Conservation (phyloP, 2,797 vertebrate genomes). For the Silurus lanzhouensis region DNA sequence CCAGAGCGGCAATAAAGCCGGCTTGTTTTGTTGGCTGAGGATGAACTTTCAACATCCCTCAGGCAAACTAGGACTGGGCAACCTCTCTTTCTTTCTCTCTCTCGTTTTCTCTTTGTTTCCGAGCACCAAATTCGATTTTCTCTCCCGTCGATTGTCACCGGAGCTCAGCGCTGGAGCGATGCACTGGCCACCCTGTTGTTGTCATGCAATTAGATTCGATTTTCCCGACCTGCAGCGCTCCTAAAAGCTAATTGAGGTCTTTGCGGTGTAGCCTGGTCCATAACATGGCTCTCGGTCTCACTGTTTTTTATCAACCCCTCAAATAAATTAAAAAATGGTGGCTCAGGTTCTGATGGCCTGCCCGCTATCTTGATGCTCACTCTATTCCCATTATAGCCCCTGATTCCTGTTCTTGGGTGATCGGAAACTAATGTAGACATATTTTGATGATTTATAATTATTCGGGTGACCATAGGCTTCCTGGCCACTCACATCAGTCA, state of each 20-base stretch:
- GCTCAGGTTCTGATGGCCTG: not conserved
- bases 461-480: too few relatives aligned
- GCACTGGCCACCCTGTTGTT: conserved; percentile 36
- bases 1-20: not conserved
- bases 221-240: conserved; percentile 59
- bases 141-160: conserved; percentile 45
- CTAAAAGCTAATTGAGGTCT: conserved; percentile 65
- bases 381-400: too few relatives aligned
- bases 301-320: too few relatives aligned
- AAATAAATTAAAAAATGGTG: not conserved
- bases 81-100: not conserved
- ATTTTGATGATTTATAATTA: too few relatives aligned
- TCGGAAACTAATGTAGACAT: too few relatives aligned
- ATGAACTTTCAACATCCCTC: not conserved
- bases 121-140: conserved; percentile 54
- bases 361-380: too few relatives aligned
- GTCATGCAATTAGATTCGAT: conserved; percentile 68
- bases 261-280: conserved; percentile 57
- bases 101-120: conserved; percentile 11
- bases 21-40: not conserved
- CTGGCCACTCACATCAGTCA: too few relatives aligned
- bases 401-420: too few relatives aligned
- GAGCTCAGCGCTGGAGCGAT: conserved; percentile 35
- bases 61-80: not conserved
- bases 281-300: conserved; percentile 39